phyloP scores from a whole-genome alignment of 92 coral and sea anemone genomes.

The Paramuricea clavata region DNA sequence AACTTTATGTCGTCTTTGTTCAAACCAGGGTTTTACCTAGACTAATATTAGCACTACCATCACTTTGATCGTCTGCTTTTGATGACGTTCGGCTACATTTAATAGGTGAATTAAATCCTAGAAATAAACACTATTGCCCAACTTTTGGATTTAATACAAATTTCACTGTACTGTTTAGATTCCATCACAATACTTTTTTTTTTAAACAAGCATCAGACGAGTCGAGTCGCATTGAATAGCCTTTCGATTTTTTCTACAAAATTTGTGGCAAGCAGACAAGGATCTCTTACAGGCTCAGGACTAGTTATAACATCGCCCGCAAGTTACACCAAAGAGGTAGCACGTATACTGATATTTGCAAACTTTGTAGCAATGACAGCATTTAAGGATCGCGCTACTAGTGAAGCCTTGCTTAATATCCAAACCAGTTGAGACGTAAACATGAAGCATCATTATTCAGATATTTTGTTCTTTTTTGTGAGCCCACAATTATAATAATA shows the following conservation, averaged over 20 bases:
- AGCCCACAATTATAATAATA: too few species aligned
- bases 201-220: slow-evolving; percentile 62
- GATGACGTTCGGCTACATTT: neutral
- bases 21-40: slow-evolving; percentile 40
- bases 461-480: too few species aligned
- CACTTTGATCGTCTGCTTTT: too few species aligned
- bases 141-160: slow-evolving; percentile 31
- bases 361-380: neutral
- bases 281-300: slow-evolving; percentile 31
- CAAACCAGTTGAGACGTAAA: too few species aligned
- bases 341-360: neutral
- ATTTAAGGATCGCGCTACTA: neutral
- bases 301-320: slow-evolving; percentile 38
- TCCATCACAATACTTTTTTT: slow-evolving; percentile 69
- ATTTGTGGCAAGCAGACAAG: neutral
- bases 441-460: too few species aligned
- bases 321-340: slow-evolving; percentile 16
- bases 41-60: neutral
- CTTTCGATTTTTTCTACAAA: neutral
- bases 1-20: slow-evolving; percentile 63
- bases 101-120: slow-evolving; percentile 38
- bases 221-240: slow-evolving; percentile 54
- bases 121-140: slow-evolving; percentile 65
- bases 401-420: neutral
- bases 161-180: slow-evolving; percentile 36